These are phyloP conservation scores for Zygothrica quintamaculata DNA, from an alignment of 2,888 invertebrate species.

Conservation along the genomic window DNA sequence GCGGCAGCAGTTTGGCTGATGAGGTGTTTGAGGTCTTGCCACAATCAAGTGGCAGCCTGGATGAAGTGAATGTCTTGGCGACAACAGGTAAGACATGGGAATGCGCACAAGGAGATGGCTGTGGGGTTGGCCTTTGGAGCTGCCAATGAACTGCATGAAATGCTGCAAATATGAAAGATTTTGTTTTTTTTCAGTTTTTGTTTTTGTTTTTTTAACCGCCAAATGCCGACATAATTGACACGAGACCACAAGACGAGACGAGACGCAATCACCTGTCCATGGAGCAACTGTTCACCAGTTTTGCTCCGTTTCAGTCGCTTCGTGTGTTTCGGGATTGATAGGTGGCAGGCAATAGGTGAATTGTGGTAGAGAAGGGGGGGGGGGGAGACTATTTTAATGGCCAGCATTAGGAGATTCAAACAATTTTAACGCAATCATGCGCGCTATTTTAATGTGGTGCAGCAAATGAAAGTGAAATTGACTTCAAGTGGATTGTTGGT, in stretches of 20 bases:
- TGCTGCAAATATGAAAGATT: conserved; percentile 74
- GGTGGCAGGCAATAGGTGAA: too few relatives aligned
- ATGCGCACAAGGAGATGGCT: background rate
- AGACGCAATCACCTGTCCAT: conserved; percentile 40
- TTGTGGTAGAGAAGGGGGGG: background rate
- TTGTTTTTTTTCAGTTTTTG: conserved; percentile 79
- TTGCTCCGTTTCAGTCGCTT: conserved; percentile 6
- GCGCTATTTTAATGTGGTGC: conserved; percentile 75
- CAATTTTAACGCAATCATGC: conserved; percentile 82
- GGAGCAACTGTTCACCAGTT: conserved; percentile 13
- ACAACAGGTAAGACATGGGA: conserved; percentile 58
- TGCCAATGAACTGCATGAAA: conserved; percentile 66
- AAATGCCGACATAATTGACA: conserved; percentile 75
- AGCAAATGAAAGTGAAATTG: conserved; percentile 79
- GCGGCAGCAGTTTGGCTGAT: conserved; percentile 38
- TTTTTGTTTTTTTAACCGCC: conserved; percentile 47
- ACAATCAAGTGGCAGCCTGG: conserved; percentile 63
- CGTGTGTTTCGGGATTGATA: background rate
- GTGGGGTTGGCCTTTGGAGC: conserved; percentile 9
- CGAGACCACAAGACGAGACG: conserved; percentile 45
- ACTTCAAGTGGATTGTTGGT: conserved; percentile 49
- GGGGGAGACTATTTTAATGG: conserved; percentile 65
- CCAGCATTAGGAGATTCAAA: conserved; percentile 77
- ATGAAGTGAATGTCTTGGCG: conserved; percentile 69
- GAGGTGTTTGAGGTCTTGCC: conserved; percentile 69